Evolutionary conservation across 2,888 invertebrate genomes (phyloP).

Genomic region (Diarsia dahlii): DNA sequence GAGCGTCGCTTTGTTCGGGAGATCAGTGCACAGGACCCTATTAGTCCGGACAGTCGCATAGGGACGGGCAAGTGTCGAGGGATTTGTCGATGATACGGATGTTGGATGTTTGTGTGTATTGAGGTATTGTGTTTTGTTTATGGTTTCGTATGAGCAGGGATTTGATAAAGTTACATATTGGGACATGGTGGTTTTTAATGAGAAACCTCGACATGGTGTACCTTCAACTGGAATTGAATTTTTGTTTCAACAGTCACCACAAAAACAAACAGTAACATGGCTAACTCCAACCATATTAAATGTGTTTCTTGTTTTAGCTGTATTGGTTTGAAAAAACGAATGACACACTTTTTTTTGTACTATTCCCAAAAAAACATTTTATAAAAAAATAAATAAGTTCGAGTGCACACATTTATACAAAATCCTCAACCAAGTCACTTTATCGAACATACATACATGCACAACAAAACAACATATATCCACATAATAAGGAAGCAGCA

Average conservation of each 20-base stretch:
- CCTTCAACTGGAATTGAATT: not conserved
- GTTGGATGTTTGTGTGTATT: conserved; percentile 12
- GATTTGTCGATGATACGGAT: conserved; percentile 60
- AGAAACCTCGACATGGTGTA: not conserved
- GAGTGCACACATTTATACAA: not conserved
- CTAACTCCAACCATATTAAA: not conserved
- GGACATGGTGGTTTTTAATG: not conserved
- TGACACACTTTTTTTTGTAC: not conserved
- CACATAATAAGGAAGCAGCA: conserved; percentile 46
- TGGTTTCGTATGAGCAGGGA: not conserved
- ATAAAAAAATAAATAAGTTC: not conserved
- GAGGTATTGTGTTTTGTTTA: conserved; percentile 24
- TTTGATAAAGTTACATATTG: not conserved
- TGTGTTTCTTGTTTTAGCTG: not conserved
- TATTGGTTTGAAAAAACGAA: not conserved
- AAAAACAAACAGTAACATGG: no score
- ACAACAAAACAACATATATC: not conserved
- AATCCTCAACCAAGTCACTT: not conserved
- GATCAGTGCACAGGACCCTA: conserved; percentile 80
- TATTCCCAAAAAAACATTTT: not conserved
- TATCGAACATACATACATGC: not conserved
- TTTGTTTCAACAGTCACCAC: not conserved
- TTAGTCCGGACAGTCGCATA: conserved; percentile 72
- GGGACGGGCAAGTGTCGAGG: conserved; percentile 64
- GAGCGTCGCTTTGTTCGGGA: conserved; percentile 60